These are phyloP conservation scores for Ispidina lecontei DNA, from an alignment of 2,797 vertebrate genomes.

Conservation along the genomic window DNA sequence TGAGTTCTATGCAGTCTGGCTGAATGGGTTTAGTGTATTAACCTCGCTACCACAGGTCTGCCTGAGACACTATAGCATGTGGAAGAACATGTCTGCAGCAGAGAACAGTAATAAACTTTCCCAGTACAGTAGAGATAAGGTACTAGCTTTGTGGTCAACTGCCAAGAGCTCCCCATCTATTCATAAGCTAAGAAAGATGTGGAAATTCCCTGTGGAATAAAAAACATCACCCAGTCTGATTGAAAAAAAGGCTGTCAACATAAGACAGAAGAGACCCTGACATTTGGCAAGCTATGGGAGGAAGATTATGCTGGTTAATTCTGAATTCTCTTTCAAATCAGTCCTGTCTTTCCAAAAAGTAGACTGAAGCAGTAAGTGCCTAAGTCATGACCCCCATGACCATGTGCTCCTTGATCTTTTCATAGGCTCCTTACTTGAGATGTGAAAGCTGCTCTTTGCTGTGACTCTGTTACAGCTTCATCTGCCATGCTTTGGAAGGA, in stretches of 20 bases:
- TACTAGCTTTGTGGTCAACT: not conserved
- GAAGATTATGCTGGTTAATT: not conserved
- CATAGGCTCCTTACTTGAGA: not conserved
- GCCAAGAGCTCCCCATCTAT: not conserved
- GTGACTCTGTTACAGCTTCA: not conserved
- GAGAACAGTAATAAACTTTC: not conserved
- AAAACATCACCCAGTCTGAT: not conserved
- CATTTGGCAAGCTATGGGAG: not conserved
- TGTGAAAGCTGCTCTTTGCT: not conserved
- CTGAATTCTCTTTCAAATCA: constrained; percentile 21
- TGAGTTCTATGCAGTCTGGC: not conserved
- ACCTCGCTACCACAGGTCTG: not conserved
- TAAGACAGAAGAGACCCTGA: not conserved
- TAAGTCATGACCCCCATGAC: not conserved
- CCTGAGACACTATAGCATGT: not conserved
- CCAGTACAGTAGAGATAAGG: not conserved
- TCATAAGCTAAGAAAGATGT: not conserved
- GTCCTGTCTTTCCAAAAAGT: not conserved
- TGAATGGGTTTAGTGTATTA: not conserved
- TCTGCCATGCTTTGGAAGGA: not conserved
- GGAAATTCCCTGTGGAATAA: not conserved
- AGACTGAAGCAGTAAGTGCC: not conserved
- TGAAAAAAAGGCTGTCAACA: not conserved
- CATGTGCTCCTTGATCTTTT: not conserved
- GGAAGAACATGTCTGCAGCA: not conserved